Base-by-base conservation (phyloP, 2,797 vertebrate species). In the Cyprinella venusta region DNA sequence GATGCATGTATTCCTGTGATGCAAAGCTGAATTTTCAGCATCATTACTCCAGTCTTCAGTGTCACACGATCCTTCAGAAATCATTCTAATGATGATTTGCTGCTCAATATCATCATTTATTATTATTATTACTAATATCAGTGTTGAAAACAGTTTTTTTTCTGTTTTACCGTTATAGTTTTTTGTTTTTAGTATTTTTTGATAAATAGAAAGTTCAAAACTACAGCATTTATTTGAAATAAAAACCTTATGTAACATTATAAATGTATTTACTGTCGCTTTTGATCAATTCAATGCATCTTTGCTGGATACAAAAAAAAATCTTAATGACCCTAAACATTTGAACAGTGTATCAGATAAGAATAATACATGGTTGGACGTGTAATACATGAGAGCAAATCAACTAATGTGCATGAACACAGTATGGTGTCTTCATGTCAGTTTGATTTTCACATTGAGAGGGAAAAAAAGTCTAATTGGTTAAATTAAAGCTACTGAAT, bases 401-500 rank as follows among this genome's bases (percentile, higher is more conserved):
- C 42, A 40, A 24, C 26, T 3, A 30, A 72, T 36, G 2, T 40
- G 21, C 21, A 40, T 59, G 56, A 59, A 75, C 1, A 15, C 15
- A 26, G 13, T 24, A 5, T 48, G 4, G 50, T 21, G 52, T 52
- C 50, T 52, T 8, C 50, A 54, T 67, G 16, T 76, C 50, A 21
- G n/a, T 24, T 12, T 59, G 24, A 26, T 13, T 26, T 61, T 61
- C 18, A 50, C 61, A 33, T 48, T 38, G 6, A 4, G 19, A 30
- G 13, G 4, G 52, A 71, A 63, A 72, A 36, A 54, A 38, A 8
- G 26, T 7, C 6, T 6, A 59, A 48, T 8, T 38, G 38, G 48
- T 38, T 63, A 24, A 74, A 79, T 54, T 54, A 7, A 79, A 81
- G 56, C 70, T 81, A 74, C 80, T 81, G 70, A 74, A 54, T 2